These are phyloP conservation scores for Austrofundulus limnaeus DNA, from an alignment of 2,113 vertebrate species.

Conservation along the genomic window DNA sequence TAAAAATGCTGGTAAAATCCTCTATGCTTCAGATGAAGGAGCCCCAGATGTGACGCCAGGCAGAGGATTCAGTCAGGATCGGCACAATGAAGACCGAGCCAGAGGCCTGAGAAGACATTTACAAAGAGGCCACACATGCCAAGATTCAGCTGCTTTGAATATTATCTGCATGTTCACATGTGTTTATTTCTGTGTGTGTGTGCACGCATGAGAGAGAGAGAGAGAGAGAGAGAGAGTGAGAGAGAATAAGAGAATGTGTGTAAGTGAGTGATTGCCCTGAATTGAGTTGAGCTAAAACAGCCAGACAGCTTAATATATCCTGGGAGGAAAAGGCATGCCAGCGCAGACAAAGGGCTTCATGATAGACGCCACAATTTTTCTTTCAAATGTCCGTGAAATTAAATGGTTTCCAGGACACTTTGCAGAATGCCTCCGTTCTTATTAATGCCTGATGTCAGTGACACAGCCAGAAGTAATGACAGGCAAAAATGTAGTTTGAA, in stretches of 20 bases:
- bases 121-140: constrained; percentile 10
- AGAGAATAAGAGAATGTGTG: background rate
- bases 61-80: constrained; percentile 23
- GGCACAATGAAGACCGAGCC: constrained; percentile 32
- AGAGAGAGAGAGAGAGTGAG: constrained; percentile 13
- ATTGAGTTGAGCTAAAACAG: constrained; percentile 41
- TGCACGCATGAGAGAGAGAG: background rate
- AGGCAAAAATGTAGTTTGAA: constrained; percentile 7
- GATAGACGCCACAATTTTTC: constrained; percentile 43
- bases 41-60: constrained; percentile 52
- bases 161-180: constrained; percentile 28
- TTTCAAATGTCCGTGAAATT: constrained; percentile 58
- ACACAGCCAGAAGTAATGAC: background rate
- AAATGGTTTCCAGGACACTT: constrained; percentile 52
- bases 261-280: constrained; percentile 31
- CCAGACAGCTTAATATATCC: constrained; percentile 57
- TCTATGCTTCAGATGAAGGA: constrained; percentile 26
- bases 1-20: too few species aligned
- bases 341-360: constrained; percentile 47
- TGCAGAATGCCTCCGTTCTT: constrained; percentile 36
- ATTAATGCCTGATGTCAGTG: constrained; percentile 24
- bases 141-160: constrained; percentile 39
- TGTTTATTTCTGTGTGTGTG: constrained; percentile 13
- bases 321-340: constrained; percentile 37
- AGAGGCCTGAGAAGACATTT: constrained; percentile 35